phyloP scores from a whole-genome alignment of 2,113 vertebrate species.

The Ancistrus triradiatus region DNA sequence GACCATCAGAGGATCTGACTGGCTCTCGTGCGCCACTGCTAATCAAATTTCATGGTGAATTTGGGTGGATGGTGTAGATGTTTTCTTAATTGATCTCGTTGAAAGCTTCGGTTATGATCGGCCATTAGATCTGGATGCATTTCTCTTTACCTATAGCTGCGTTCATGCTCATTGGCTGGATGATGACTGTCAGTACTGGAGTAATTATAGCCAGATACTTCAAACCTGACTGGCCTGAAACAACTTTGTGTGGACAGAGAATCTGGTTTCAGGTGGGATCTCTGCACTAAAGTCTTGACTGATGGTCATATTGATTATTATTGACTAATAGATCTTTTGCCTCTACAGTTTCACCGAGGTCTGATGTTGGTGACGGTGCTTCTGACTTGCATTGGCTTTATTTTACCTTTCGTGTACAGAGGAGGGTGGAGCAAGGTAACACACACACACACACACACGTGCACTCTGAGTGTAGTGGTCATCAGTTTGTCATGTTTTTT shows the following conservation, averaged over 20 bases:
- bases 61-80: too few relatives aligned
- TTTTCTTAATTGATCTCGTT: too few relatives aligned
- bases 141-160: constrained; percentile 59
- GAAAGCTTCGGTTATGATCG: too few relatives aligned
- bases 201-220: constrained; percentile 80
- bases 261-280: constrained; percentile 83
- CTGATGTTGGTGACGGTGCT: constrained; percentile 76
- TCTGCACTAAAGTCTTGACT: neutral
- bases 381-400: constrained; percentile 72
- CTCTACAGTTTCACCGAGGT: constrained; percentile 70
- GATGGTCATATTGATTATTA: neutral
- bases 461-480: constrained; percentile 25
- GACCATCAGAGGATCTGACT: constrained; percentile 58
- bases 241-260: constrained; percentile 69
- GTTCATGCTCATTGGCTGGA: constrained; percentile 82
- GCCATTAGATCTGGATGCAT: neutral
- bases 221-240: constrained; percentile 73
- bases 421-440: constrained; percentile 79
- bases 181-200: constrained; percentile 74
- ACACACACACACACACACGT: constrained; percentile 4
- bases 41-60: constrained; percentile 77
- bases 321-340: neutral
- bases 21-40: constrained; percentile 70
- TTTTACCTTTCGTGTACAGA: constrained; percentile 79
- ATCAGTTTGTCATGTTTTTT: constrained; percentile 39